These are phyloP conservation scores for Mycteria americana DNA, from an alignment of 2,797 vertebrate genomes.

Conservation along the genomic window DNA sequence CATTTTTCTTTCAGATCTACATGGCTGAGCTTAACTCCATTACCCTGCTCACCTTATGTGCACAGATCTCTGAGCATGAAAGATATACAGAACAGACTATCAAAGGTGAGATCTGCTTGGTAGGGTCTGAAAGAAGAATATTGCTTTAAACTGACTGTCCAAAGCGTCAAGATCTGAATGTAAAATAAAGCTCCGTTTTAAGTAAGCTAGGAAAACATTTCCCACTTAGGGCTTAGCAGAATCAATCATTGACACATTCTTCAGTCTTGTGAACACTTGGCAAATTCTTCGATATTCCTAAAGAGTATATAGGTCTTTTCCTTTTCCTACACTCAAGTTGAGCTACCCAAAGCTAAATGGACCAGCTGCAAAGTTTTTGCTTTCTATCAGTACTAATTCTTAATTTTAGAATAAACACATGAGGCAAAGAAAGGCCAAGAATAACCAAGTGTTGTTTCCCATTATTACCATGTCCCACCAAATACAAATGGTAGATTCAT, in stretches of 20 bases:
- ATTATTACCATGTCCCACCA: neutral
- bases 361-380: neutral
- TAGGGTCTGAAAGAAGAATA: neutral
- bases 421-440: neutral
- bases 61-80: constrained; percentile 11
- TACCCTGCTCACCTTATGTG: neutral
- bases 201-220: neutral
- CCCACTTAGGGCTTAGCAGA: neutral
- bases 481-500: neutral
- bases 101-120: constrained; percentile 21
- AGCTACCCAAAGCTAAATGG: neutral
- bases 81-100: neutral
- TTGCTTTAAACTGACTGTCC: constrained; percentile 4
- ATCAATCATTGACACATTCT: neutral
- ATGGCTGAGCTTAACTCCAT: constrained; percentile 32
- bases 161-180: neutral
- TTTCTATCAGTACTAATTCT: neutral
- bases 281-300: neutral
- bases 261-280: neutral
- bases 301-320: neutral
- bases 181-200: constrained; percentile 23
- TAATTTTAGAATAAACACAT: neutral
- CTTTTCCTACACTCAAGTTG: neutral
- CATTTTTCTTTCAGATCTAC: constrained; percentile 35
- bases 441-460: neutral